Conservation (phyloP, 2,888 invertebrate genomes). For the Athalia cordata region DNA sequence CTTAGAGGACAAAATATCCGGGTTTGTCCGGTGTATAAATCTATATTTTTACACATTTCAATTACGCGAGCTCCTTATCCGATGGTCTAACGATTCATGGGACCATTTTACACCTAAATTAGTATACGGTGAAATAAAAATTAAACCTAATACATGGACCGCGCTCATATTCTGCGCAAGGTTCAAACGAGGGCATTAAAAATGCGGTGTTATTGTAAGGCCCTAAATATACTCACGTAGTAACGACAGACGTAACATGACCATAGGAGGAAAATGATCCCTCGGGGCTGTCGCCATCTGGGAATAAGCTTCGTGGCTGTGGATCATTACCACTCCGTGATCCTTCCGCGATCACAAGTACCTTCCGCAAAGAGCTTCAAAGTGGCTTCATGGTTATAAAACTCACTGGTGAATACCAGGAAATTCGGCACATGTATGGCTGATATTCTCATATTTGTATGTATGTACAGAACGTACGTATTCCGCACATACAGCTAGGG, state of each 20-base stretch:
- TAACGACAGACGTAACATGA: constrained; percentile 28
- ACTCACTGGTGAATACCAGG: constrained; percentile 4
- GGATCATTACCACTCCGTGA: constrained; percentile 42
- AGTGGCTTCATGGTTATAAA: constrained; percentile 16
- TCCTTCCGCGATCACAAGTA: constrained; percentile 30
- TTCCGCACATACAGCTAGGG: no score
- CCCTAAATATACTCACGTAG: constrained; percentile 9
- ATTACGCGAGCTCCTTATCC: no score
- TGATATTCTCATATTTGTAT: not conserved
- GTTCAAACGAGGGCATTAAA: constrained; percentile 25
- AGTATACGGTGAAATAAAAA: not conserved
- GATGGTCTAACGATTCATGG: no score
- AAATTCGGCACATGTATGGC: not conserved
- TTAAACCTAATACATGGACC: not conserved
- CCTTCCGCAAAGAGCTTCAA: constrained; percentile 18
- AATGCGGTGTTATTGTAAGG: constrained; percentile 8
- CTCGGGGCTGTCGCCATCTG: constrained; percentile 30
- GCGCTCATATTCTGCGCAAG: not conserved
- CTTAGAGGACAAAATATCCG: no score
- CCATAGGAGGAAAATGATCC: constrained; percentile 35
- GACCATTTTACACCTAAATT: not conserved
- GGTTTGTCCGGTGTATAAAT: no score
- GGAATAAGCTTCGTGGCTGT: constrained; percentile 36
- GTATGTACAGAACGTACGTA: not conserved
- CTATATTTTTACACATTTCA: no score